Evolutionary conservation across 1,140 invertebrate species (phyloP).

Genomic region (Tribolium castaneum): DNA sequence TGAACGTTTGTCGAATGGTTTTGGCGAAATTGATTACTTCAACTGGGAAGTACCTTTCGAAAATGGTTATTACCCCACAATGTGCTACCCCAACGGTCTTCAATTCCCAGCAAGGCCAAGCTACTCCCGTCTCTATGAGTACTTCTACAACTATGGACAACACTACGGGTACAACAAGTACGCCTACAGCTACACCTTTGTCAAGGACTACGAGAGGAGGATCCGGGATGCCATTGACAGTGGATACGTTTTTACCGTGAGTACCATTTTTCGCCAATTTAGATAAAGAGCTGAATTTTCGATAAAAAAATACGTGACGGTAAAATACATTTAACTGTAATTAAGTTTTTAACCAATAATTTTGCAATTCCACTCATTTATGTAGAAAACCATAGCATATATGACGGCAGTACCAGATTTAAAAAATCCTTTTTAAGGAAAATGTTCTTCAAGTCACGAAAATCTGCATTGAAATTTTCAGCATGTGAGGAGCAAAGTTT

Average conservation of each 20-base stretch:
- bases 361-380: too few species aligned
- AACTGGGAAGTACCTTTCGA: conserved; percentile 68
- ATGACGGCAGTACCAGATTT: too few species aligned
- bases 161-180: conserved; percentile 49
- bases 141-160: conserved; percentile 61
- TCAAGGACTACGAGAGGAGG: conserved; percentile 62
- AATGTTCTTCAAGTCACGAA: too few species aligned
- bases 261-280: conserved; percentile 62
- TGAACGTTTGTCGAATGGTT: conserved; percentile 73
- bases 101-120: conserved; percentile 71
- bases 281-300: conserved; percentile 17
- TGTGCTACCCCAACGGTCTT: conserved; percentile 74
- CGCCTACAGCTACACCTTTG: conserved; percentile 45
- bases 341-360: neutral
- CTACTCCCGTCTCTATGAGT: conserved; percentile 62
- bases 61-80: conserved; percentile 73
- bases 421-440: too few species aligned
- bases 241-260: conserved; percentile 61
- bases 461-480: too few species aligned
- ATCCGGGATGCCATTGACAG: conserved; percentile 66
- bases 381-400: too few species aligned
- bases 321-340: too few species aligned
- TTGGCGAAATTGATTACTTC: conserved; percentile 71
- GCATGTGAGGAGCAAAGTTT: too few species aligned
- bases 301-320: neutral